These are phyloP conservation scores for Brotula barbata DNA, from an alignment of 2,797 vertebrate genomes.

Conservation along the genomic window DNA sequence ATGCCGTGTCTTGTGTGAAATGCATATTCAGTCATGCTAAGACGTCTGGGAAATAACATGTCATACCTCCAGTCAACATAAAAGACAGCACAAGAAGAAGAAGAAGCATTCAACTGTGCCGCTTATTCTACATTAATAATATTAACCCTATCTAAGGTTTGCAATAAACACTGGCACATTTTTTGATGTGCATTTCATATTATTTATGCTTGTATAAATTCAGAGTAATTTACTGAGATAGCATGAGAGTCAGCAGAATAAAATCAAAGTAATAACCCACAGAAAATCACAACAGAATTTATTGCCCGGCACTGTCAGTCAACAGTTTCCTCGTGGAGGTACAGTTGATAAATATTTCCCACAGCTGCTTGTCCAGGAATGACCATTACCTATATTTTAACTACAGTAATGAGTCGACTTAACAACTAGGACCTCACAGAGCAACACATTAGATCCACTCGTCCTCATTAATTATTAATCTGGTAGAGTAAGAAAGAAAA, in stretches of 20 bases:
- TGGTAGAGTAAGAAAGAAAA: conserved; percentile 30
- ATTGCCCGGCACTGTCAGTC: background rate
- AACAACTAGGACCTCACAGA: conserved; percentile 38
- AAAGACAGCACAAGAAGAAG: conserved; percentile 21
- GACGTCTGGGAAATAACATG: conserved; percentile 42
- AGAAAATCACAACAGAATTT: background rate
- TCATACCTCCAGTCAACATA: background rate
- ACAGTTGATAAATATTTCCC: background rate
- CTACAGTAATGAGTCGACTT: conserved; percentile 44
- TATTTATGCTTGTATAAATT: background rate
- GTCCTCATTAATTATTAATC: conserved; percentile 59
- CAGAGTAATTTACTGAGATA: conserved; percentile 1
- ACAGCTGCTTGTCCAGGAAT: background rate
- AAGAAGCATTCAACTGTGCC: background rate
- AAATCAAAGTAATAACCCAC: background rate
- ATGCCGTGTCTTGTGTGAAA: conserved; percentile 27
- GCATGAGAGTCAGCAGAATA: conserved; percentile 2
- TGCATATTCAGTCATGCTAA: conserved; percentile 23
- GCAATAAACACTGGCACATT: background rate
- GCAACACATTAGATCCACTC: conserved; percentile 25
- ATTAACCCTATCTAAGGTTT: conserved; percentile 3
- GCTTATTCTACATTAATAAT: conserved; percentile 18
- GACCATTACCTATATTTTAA: background rate
- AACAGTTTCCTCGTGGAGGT: background rate
- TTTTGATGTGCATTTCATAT: background rate